Conservation (phyloP, 64 coral and sea anemone genomes). For the Pocillopora verrucosa region DNA sequence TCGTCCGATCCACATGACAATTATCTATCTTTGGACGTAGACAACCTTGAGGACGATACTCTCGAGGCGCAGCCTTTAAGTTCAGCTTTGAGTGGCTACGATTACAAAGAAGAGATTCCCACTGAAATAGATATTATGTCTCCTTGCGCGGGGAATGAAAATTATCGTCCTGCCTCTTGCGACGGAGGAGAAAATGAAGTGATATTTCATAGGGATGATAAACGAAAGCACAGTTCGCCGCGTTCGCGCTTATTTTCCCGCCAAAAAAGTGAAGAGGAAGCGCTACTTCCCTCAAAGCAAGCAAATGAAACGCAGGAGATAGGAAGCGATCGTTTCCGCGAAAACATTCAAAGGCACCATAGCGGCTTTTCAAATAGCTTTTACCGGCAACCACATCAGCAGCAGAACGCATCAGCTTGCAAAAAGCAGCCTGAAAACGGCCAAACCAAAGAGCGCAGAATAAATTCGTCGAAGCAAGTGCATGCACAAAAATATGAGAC, state of each 20-base stretch:
- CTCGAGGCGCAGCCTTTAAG: neutral
- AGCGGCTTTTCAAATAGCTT: slow-evolving; percentile 5
- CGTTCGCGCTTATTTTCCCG: slow-evolving; percentile 24
- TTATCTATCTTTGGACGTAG: slow-evolving; percentile 32
- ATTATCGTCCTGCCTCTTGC: neutral
- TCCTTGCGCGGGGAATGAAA: neutral
- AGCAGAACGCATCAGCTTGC: neutral
- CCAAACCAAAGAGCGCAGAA: neutral
- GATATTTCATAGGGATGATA: neutral
- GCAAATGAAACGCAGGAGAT: neutral
- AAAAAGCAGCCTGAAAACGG: neutral
- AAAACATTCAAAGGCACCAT: neutral
- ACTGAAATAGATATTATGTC: neutral
- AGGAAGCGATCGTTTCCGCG: neutral
- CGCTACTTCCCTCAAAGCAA: slow-evolving; percentile 7
- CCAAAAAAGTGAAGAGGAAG: slow-evolving; percentile 36
- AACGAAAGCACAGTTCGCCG: neutral
- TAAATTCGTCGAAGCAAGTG: neutral
- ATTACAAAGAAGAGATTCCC: neutral
- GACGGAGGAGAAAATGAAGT: neutral
- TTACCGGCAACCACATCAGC: neutral
- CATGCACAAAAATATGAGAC: slow-evolving; percentile 40
- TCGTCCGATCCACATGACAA: slow-evolving; percentile 30
- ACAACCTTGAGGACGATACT: neutral
- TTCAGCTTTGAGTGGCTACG: neutral